Conservation (phyloP, 2,888 invertebrate genomes). For the Ectemnius lituratus region DNA sequence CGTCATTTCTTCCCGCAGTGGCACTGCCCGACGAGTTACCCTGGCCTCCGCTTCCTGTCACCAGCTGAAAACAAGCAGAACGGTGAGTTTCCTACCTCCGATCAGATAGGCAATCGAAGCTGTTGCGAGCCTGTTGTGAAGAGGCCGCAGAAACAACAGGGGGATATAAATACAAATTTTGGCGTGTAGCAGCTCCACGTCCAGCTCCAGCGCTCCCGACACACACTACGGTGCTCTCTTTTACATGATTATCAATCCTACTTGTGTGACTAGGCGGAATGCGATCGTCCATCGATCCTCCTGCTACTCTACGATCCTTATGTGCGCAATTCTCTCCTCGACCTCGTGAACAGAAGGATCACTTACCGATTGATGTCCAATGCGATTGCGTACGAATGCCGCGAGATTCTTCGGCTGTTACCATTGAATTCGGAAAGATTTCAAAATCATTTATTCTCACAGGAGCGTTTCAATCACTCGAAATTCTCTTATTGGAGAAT, state of each 20-base stretch:
- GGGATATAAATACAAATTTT: constrained; percentile 58
- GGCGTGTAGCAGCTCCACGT: constrained; percentile 73
- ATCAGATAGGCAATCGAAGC: background rate
- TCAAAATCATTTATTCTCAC: too few relatives aligned
- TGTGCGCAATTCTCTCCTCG: constrained; percentile 56
- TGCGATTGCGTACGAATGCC: too few relatives aligned
- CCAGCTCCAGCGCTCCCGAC: constrained; percentile 77
- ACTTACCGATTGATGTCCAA: too few relatives aligned
- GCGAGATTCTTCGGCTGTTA: too few relatives aligned
- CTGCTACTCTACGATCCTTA: constrained; percentile 71
- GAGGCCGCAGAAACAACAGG: constrained; percentile 3
- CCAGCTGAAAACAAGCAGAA: constrained; percentile 81
- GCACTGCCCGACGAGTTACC: constrained; percentile 78
- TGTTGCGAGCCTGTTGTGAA: background rate
- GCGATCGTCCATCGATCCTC: constrained; percentile 66
- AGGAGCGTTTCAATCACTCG: too few relatives aligned
- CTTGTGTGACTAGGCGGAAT: constrained; percentile 52
- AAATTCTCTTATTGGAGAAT: too few relatives aligned
- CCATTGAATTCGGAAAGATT: too few relatives aligned
- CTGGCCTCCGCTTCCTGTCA: constrained; percentile 86
- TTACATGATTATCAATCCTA: constrained; percentile 61
- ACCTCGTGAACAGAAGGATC: constrained; percentile 43
- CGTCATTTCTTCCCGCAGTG: constrained; percentile 39
- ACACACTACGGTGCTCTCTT: constrained; percentile 70
- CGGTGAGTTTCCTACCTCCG: background rate